Base-by-base conservation (phyloP, 2,797 vertebrate species). In the Graptemys geographica region DNA sequence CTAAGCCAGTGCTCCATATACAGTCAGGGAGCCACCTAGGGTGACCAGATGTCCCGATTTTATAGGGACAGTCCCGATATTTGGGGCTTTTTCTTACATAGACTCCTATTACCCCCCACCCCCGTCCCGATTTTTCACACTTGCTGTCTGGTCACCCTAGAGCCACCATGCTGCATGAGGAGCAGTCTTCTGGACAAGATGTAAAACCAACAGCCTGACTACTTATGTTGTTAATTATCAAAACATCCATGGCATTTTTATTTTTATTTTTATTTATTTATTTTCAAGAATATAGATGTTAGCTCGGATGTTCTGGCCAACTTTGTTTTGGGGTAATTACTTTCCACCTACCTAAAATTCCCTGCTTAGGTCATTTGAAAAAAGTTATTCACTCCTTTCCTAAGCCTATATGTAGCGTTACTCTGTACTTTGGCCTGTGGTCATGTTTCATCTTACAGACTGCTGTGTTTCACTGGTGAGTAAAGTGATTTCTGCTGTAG, bases 181-280 rank as follows among this genome's bases (percentile, higher is more conserved):
- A 4, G 8, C 31, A 81, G 5, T 27, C 62, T 92, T 96, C 90
- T 81, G 91, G 86, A 90, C 88, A 47, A 89, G 69, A 55, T 84
- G 76, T 93, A 85, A 95, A 96, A 81, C 72, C 11, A 79, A 92
- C 74, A n/a, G 55, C 41, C 57, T 59, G 65, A 56, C 4, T 3
- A 5, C 90, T 95, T 96, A 95, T 97, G 96, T 86, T 97, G 79
- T 80, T 95, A 92, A 57, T 97, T 97, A 87, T 86, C 79, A 69
- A 95, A 96, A 93, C 92, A 95, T 97, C 95, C 95, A 88, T 86
- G 79, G 52, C 93, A 90, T 94, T 96, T 96, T 91, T 94, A 65
- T 51, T 96, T 96, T 91, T 94, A 65, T 51, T 65, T 59, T 59
- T 62, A 15, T 59, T 59, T 62, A 62, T 65, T 72, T 72, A 72